phyloP scores from a whole-genome alignment of 1,140 invertebrate species.

The Bombus sibiricus region DNA sequence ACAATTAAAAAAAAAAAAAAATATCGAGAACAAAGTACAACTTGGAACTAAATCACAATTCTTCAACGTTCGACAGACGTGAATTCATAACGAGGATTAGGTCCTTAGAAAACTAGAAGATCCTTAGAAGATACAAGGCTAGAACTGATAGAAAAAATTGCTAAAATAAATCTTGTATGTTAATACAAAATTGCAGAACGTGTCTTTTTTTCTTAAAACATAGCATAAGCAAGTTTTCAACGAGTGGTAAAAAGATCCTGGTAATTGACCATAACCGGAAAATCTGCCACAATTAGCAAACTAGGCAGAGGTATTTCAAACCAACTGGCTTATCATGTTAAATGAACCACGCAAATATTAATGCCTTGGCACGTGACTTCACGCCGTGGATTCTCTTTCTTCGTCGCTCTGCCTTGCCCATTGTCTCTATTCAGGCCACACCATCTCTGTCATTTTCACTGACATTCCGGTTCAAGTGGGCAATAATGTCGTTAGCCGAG shows the following conservation, averaged over 20 bases:
- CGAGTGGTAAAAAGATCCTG: neutral
- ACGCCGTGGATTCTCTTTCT: slow-evolving; percentile 17
- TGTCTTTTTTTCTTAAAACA: neutral
- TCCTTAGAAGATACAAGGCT: no score
- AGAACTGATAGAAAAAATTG: no score
- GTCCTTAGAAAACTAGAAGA: no score
- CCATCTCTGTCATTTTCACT: slow-evolving; percentile 43
- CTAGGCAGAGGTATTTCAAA: neutral
- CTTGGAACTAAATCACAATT: no score
- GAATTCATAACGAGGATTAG: no score
- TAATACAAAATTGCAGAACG: no score
- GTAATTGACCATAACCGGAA: neutral
- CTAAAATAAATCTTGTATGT: no score
- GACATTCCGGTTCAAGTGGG: slow-evolving; percentile 28
- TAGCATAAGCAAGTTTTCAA: no score
- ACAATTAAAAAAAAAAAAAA: no score
- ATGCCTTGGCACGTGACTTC: slow-evolving; percentile 27
- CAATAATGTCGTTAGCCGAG: slow-evolving; percentile 50
- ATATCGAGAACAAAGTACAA: no score
- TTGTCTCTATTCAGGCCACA: slow-evolving; percentile 14
- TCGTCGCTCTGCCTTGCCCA: neutral
- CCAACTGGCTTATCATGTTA: slow-evolving; percentile 30
- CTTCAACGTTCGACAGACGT: no score
- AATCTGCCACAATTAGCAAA: slow-evolving; percentile 1
- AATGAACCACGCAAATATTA: slow-evolving; percentile 57